A percentile compares a stretch with the other conserved stretches of the same genome.
phyloP scores from a whole-genome alignment of 1,140 invertebrate species.

The Microplitis mediator region DNA sequence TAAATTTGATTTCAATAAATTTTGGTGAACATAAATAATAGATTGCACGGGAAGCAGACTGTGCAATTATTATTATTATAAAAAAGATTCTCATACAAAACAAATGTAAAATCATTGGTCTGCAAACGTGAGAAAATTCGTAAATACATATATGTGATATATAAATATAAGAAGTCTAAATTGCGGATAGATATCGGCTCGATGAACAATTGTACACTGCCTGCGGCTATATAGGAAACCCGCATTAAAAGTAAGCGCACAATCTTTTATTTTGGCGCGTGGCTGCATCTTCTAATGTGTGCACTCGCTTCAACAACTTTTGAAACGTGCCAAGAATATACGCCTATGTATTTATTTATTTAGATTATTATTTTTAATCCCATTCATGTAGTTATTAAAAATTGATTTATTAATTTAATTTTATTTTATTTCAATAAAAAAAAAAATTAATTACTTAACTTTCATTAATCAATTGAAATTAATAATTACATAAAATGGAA shows the following conservation, averaged over 20 bases:
- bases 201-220: conserved; percentile 48
- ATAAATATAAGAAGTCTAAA: background rate
- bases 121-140: conserved; percentile 46
- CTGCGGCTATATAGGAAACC: conserved; percentile 48
- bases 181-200: conserved; percentile 29
- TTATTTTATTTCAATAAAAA: no score
- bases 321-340: conserved; percentile 28
- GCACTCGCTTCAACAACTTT: conserved; percentile 21
- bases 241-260: conserved; percentile 5
- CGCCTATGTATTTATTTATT: background rate
- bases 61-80: background rate
- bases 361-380: background rate
- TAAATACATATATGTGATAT: background rate
- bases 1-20: no score
- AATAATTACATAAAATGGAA: no score
- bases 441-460: no score
- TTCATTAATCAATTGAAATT: no score
- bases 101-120: background rate
- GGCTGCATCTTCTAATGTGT: conserved; percentile 25
- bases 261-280: conserved; percentile 24
- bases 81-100: background rate
- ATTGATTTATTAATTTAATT: no score
- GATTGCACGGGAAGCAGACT: no score
- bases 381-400: no score
- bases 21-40: no score